These are phyloP conservation scores for Hydractinia echinata DNA, from an alignment of 30 jellyfish, hydroid and myxozoan species.

Conservation along the genomic window DNA sequence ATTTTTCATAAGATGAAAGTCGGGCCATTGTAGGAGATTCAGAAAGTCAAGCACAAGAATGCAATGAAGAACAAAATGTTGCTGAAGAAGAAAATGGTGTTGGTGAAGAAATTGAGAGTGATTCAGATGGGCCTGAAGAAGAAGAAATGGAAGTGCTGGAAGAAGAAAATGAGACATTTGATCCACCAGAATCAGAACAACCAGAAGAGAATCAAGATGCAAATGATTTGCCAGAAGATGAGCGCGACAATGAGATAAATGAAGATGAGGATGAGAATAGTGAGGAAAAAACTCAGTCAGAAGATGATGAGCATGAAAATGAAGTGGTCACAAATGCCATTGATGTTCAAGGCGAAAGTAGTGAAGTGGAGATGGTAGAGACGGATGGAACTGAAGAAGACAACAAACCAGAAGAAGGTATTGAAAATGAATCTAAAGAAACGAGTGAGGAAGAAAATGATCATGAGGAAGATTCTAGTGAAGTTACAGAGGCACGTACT, in stretches of 20 bases:
- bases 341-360: slow-evolving; percentile 12
- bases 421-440: slow-evolving; percentile 2
- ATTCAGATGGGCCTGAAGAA: slow-evolving; percentile 3
- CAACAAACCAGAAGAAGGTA: neutral
- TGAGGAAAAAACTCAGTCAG: slow-evolving; percentile 19
- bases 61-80: no score
- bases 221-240: slow-evolving; percentile 24
- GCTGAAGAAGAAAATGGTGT: no score
- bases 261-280: slow-evolving; percentile 20
- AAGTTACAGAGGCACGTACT: neutral
- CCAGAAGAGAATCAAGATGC: slow-evolving; percentile 5
- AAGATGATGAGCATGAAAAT: slow-evolving; percentile 10
- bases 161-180: neutral
- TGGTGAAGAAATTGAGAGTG: neutral
- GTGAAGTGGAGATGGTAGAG: slow-evolving; percentile 11
- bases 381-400: slow-evolving; percentile 7
- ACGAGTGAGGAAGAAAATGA: slow-evolving; percentile 6
- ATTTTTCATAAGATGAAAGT: no score
- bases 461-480: neutral
- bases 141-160: slow-evolving; percentile 18
- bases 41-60: no score
- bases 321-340: neutral
- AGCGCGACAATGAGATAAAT: slow-evolving; percentile 15
- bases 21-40: no score
- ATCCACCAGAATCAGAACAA: neutral